Evolutionary conservation across 2,797 vertebrate genomes (phyloP).

Genomic region (Gymnocypris eckloni): DNA sequence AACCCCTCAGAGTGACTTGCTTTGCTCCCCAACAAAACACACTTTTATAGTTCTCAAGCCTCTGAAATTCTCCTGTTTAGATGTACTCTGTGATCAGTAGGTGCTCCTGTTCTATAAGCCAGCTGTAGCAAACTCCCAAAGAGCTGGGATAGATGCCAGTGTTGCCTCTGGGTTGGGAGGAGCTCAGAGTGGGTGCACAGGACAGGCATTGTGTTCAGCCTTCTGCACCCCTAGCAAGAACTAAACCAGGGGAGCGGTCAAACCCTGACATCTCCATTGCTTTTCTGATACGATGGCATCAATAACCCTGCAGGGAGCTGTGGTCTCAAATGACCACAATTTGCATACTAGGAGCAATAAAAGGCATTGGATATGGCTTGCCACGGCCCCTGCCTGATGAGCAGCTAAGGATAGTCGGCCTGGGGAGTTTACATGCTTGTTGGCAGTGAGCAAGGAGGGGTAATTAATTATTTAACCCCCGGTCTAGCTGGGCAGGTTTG

Average conservation of each 20-base stretch:
- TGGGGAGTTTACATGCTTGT: constrained; percentile 55
- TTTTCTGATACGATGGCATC: constrained; percentile 73
- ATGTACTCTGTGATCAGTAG: constrained; percentile 45
- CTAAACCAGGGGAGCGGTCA: constrained; percentile 51
- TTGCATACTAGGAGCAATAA: constrained; percentile 80
- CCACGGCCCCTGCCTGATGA: constrained; percentile 41
- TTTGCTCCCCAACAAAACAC: constrained; percentile 1
- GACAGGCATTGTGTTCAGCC: constrained; percentile 59
- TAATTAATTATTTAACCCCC: constrained; percentile 63
- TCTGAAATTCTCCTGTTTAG: constrained; percentile 31
- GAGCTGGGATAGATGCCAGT: constrained; percentile 38
- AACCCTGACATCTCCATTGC: constrained; percentile 62
- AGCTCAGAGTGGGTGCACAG: constrained; percentile 52
- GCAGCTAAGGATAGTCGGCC: constrained; percentile 51
- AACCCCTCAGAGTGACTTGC: neutral
- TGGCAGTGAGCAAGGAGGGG: constrained; percentile 49
- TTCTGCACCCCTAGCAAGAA: constrained; percentile 57
- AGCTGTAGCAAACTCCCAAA: constrained; percentile 55
- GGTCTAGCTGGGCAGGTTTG: constrained; percentile 58
- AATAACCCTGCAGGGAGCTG: constrained; percentile 74
- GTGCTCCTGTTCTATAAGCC: constrained; percentile 44
- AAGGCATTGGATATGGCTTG: constrained; percentile 75
- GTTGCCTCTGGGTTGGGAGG: constrained; percentile 41
- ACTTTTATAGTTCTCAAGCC: constrained; percentile 4
- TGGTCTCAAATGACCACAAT: constrained; percentile 77